These are phyloP conservation scores for Platycheirus rosarum DNA, from an alignment of 2,888 invertebrate genomes.

Conservation along the genomic window DNA sequence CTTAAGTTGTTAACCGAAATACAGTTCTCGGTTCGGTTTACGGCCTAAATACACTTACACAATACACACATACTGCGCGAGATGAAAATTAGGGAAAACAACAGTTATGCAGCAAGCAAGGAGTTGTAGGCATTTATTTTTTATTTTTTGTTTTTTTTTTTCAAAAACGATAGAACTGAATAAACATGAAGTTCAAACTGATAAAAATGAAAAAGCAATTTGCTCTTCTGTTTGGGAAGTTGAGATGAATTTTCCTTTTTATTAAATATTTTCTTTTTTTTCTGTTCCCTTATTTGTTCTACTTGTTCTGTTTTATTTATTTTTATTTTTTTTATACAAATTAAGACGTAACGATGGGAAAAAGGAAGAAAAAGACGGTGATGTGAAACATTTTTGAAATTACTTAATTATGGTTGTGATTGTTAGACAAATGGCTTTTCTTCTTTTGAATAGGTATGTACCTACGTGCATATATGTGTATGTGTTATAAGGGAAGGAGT, in stretches of 20 bases:
- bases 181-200: conserved; percentile 71
- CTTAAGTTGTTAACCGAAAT: conserved; percentile 37
- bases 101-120: conserved; percentile 30
- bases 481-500: background rate
- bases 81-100: conserved; percentile 35
- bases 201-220: conserved; percentile 72
- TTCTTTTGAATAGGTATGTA: background rate
- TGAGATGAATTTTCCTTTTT: conserved; percentile 35
- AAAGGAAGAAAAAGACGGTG: conserved; percentile 6
- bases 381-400: conserved; percentile 56
- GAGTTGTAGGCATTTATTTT: conserved; percentile 3
- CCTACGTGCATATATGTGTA: background rate
- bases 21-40: conserved; percentile 7
- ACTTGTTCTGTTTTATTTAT: background rate
- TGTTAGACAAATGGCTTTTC: conserved; percentile 45
- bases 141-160: conserved; percentile 2
- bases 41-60: background rate
- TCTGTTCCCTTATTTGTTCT: conserved; percentile 9
- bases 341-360: conserved; percentile 29
- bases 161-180: conserved; percentile 53
- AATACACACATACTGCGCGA: background rate
- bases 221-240: conserved; percentile 41
- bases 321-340: conserved; percentile 22
- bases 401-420: conserved; percentile 64
- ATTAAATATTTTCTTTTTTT: too few relatives aligned